Conservation (phyloP, 1,140 invertebrate genomes). For the Calephelis virginiensis region DNA sequence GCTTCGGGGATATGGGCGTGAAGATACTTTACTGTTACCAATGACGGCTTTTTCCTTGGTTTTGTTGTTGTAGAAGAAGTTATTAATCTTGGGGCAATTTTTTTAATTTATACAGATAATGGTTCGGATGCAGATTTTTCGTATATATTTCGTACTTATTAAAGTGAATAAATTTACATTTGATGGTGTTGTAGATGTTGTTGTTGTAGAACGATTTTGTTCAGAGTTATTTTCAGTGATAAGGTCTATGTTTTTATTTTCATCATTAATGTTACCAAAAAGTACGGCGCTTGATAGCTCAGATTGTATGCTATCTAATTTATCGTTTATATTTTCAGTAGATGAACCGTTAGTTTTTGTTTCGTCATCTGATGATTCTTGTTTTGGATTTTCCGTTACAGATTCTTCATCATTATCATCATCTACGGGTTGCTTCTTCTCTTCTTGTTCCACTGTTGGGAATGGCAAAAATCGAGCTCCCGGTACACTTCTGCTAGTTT, state of each 20-base stretch:
- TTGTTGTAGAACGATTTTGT: slow-evolving; percentile 51
- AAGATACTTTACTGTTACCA: too few relatives aligned
- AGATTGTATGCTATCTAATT: slow-evolving; percentile 89
- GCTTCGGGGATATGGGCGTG: too few relatives aligned
- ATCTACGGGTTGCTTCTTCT: slow-evolving; percentile 80
- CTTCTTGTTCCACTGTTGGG: slow-evolving; percentile 84
- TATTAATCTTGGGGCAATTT: slow-evolving; percentile 81
- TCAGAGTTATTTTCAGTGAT: slow-evolving; percentile 81
- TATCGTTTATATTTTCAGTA: slow-evolving; percentile 91
- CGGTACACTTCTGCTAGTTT: slow-evolving; percentile 90
- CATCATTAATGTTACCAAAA: slow-evolving; percentile 79
- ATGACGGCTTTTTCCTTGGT: slow-evolving; percentile 70
- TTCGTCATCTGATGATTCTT: slow-evolving; percentile 48
- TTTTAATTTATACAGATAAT: slow-evolving; percentile 80
- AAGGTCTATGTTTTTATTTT: slow-evolving; percentile 79
- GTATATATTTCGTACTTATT: slow-evolving; percentile 69
- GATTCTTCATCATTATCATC: slow-evolving; percentile 58
- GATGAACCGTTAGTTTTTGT: slow-evolving; percentile 77
- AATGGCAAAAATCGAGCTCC: slow-evolving; percentile 89
- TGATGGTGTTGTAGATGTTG: slow-evolving; percentile 66
- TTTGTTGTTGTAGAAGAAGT: slow-evolving; percentile 75
- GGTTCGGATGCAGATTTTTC: slow-evolving; percentile 73
- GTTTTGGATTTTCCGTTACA: slow-evolving; percentile 55
- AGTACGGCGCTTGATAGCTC: slow-evolving; percentile 88
- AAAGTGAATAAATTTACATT: slow-evolving; percentile 68